Evolutionary conservation across 2,113 vertebrate genomes (phyloP).

Genomic region (Vidua macroura): DNA sequence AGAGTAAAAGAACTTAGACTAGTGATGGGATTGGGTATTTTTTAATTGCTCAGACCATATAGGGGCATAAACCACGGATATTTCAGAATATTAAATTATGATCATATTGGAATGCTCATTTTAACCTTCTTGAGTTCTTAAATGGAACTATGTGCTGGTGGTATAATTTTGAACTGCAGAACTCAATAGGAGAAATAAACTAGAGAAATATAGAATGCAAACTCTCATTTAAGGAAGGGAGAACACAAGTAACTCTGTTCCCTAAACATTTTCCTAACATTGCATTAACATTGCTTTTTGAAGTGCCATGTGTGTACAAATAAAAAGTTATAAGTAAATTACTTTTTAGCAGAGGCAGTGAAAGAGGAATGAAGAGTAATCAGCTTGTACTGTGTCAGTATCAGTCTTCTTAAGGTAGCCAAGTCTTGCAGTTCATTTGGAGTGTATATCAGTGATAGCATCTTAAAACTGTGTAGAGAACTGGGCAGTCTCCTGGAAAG

Average conservation of each 20-base stretch:
- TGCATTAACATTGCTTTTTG: neutral
- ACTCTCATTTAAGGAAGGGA: neutral
- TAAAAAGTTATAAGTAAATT: neutral
- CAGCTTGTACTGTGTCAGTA: neutral
- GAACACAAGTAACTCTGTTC: neutral
- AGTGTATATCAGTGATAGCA: neutral
- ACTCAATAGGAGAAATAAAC: neutral
- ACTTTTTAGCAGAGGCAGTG: neutral
- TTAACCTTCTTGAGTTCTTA: neutral
- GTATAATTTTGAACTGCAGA: neutral
- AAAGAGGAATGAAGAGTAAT: neutral
- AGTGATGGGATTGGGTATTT: neutral
- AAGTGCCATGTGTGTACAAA: neutral
- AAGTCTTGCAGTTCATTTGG: neutral
- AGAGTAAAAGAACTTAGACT: neutral
- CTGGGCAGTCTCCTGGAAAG: neutral
- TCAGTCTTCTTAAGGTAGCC: neutral
- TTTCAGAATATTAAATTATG: neutral
- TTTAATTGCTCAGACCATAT: neutral
- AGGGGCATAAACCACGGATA: neutral
- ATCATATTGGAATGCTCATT: neutral
- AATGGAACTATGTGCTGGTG: neutral
- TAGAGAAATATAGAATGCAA: neutral
- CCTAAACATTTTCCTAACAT: neutral
- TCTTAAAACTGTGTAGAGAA: neutral